These are phyloP conservation scores for Melanostoma mellinum DNA, from an alignment of 2,888 invertebrate species.

Conservation along the genomic window DNA sequence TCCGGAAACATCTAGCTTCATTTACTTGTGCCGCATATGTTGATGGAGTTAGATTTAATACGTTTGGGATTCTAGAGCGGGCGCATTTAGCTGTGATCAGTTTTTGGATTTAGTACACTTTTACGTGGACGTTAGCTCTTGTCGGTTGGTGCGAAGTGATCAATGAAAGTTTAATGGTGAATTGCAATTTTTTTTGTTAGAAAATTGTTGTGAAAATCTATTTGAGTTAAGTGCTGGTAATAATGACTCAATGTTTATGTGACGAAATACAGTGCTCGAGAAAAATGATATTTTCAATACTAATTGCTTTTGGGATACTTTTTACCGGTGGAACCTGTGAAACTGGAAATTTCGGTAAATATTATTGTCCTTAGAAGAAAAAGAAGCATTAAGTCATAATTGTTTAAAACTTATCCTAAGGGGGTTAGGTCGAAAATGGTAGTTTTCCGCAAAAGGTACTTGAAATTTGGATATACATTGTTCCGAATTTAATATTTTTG, in stretches of 20 bases:
- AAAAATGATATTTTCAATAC: conserved; percentile 23
- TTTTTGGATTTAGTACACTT: conserved; percentile 10
- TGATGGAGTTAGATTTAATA: conserved; percentile 67
- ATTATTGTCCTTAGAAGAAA: neutral
- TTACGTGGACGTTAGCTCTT: conserved; percentile 6
- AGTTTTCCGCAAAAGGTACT: too few relatives aligned
- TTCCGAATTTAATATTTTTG: too few relatives aligned
- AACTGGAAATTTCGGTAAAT: conserved; percentile 66
- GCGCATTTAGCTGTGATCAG: conserved; percentile 25
- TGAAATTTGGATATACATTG: too few relatives aligned
- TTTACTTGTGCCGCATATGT: conserved; percentile 18
- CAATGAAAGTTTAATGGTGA: too few relatives aligned
- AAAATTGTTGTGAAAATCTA: too few relatives aligned
- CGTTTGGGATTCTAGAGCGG: conserved; percentile 42
- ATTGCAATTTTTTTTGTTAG: too few relatives aligned
- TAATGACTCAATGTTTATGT: neutral
- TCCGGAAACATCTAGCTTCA: conserved; percentile 60
- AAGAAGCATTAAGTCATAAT: neutral
- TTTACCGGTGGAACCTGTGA: conserved; percentile 50
- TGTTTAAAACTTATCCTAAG: neutral
- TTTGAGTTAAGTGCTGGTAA: too few relatives aligned
- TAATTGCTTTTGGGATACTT: conserved; percentile 25
- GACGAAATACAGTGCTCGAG: neutral
- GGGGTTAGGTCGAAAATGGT: too few relatives aligned
- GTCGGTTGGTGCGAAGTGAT: neutral